Base-by-base conservation (phyloP, 2,113 vertebrate species). In the Cyprinodon variegatus region DNA sequence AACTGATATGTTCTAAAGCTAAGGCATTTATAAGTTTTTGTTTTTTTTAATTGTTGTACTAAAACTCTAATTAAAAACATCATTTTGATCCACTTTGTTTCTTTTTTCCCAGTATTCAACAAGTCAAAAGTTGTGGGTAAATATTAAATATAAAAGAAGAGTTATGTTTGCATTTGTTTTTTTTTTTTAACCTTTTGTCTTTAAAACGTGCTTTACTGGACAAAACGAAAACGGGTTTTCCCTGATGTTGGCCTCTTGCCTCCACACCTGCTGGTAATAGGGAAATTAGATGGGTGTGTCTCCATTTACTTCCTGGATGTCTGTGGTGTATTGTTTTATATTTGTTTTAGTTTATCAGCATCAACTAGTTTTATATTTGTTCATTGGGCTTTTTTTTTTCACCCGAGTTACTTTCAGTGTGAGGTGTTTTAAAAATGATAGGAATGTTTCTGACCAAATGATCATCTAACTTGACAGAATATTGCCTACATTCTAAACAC, bases 11-110 rank as follows among this genome's bases (percentile, higher is more conserved):
- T 72, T 82, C 43, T 45, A 12, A 78, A 80, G 65, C 74, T 39
- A 39, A 70, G 29, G 68, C 72, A 83, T 79, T 77, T 29, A 29
- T 29, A 66, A 72, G 48, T 86, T 37, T 76, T 14, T 29, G 70
- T 13, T 81, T 85, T 89, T 77, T 89, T 62, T 82, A 78, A 81
- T 86, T 62, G 68, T 66, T 84, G 59, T 88, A 76, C 57, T 48
- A 68, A 80, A 59, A 89, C 77, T 82, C 88, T 88, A 92, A 90
- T 92, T 92, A 91, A 92, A 22, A 12, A 59, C 12, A 3, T 84
- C 48, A 14, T 75, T 70, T 81, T 79, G 40, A 73, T 59, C 1
- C 4, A 38, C 63, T 61, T 13, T 66, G 11, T 74, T 43, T 53
- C 17, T 80, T 50, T 72, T 4, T 74, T 4, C 12, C 7, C 3